A percentile compares a stretch with the other conserved stretches of the same genome.
Evolutionary conservation across 2,888 invertebrate species (phyloP).

Genomic region (Pseudococcus jackbeardsleyi): DNA sequence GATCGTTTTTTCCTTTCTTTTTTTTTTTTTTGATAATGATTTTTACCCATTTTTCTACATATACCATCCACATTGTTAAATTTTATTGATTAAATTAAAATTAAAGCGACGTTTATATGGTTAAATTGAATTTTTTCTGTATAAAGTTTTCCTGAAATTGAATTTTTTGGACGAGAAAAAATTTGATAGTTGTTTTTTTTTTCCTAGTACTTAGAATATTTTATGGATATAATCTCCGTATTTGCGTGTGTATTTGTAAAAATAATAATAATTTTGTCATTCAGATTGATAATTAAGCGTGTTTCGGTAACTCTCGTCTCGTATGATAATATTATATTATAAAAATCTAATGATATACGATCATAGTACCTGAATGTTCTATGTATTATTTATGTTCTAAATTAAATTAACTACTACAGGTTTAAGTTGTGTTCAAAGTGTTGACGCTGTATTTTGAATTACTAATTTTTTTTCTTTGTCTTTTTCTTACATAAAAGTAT

Average conservation of each 20-base stretch:
- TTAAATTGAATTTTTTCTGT: constrained; percentile 4
- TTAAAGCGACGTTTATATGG: not conserved
- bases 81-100: not conserved
- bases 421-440: constrained; percentile 47
- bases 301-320: constrained; percentile 33
- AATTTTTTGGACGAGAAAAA: not conserved
- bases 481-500: constrained; percentile 29
- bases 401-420: constrained; percentile 17
- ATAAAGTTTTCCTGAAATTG: not conserved
- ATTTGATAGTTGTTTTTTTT: not conserved
- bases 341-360: constrained; percentile 42
- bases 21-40: constrained; percentile 37
- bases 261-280: constrained; percentile 40
- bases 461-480: not conserved
- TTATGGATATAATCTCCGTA: constrained; percentile 5
- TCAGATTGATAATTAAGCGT: constrained; percentile 25
- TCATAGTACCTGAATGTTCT: constrained; percentile 51
- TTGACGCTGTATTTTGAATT: constrained; percentile 12
- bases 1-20: not conserved
- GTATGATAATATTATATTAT: constrained; percentile 18
- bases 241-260: constrained; percentile 37
- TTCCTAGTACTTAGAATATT: not conserved
- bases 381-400: constrained; percentile 30
- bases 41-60: constrained; percentile 10
- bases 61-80: constrained; percentile 45